Percentiles rank a stretch among this genome's conserved stretches.
Evolutionary conservation across 2,113 vertebrate genomes (phyloP).

Genomic region (Lophura nycthemera): DNA sequence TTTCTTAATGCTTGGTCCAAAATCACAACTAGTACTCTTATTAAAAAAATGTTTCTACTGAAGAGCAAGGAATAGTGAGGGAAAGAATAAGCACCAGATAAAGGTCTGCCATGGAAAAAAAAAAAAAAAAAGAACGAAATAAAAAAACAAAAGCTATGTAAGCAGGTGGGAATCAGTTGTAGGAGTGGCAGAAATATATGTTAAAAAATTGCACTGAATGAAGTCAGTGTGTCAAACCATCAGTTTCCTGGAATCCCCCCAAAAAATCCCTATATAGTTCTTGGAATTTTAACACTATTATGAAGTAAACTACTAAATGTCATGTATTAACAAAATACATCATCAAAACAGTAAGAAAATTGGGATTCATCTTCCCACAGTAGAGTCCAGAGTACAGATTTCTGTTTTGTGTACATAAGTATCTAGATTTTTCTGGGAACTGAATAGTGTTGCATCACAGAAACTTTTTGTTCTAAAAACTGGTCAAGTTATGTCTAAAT

Average conservation of each 20-base stretch:
- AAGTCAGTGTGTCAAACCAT: not conserved
- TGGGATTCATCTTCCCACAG: not conserved
- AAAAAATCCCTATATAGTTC: not conserved
- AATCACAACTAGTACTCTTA: not conserved
- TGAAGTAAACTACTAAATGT: not conserved
- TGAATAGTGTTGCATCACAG: rapidly evolving
- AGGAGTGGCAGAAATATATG: rapidly evolving
- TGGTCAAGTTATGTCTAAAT: not conserved
- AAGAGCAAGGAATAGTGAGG: not conserved
- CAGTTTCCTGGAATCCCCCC: not conserved
- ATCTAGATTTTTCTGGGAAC: not conserved
- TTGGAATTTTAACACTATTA: not conserved
- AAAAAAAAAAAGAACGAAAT: not conserved
- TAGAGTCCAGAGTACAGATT: not conserved
- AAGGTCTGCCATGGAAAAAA: not conserved
- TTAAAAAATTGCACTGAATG: not conserved
- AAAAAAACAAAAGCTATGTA: not conserved
- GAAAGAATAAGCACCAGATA: not conserved
- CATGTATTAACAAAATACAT: not conserved
- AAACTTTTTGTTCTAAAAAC: not conserved
- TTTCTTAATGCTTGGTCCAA: not conserved
- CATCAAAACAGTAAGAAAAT: not conserved
- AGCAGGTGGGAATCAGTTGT: not conserved
- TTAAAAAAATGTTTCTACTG: not conserved
- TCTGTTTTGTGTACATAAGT: not conserved